A percentile compares a stretch with the other conserved stretches of the same genome.
Evolutionary conservation across 2,797 vertebrate species (phyloP).

Genomic region (Cyclura pinguis): DNA sequence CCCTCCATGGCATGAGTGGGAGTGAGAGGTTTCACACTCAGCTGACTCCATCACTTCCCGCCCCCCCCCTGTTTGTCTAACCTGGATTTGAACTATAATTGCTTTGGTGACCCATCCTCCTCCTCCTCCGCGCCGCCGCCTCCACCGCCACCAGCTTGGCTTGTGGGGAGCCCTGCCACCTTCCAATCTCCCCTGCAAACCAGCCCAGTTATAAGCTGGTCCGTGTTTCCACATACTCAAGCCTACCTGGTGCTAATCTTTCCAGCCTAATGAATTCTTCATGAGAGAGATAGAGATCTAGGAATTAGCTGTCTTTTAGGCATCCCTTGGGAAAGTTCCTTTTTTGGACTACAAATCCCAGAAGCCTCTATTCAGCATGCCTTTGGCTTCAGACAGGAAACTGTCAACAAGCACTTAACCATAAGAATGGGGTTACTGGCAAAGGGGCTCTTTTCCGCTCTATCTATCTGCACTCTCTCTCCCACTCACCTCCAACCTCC

Average conservation of each 20-base stretch:
- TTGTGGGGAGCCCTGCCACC: neutral
- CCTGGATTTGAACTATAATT: constrained; percentile 55
- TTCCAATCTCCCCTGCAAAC: neutral
- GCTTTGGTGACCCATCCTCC: constrained; percentile 44
- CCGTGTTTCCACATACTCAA: neutral
- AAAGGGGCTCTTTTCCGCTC: neutral
- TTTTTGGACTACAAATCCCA: neutral
- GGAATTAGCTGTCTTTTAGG: neutral
- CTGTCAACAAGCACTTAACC: neutral
- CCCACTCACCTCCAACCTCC: neutral
- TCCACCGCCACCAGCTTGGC: neutral
- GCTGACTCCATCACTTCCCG: constrained; percentile 38
- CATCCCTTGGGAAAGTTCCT: neutral
- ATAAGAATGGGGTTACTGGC: neutral
- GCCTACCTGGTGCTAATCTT: neutral
- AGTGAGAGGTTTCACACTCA: constrained; percentile 43
- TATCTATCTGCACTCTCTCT: neutral
- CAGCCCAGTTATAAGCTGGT: neutral
- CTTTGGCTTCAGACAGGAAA: neutral
- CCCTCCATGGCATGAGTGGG: constrained; percentile 8
- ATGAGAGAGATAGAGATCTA: neutral
- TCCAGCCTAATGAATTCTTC: neutral
- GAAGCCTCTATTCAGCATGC: neutral
- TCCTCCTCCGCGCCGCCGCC: neutral
- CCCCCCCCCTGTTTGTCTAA: constrained; percentile 53